These are phyloP conservation scores for Engraulis encrasicolus DNA, from an alignment of 2,113 vertebrate species.

Conservation along the genomic window DNA sequence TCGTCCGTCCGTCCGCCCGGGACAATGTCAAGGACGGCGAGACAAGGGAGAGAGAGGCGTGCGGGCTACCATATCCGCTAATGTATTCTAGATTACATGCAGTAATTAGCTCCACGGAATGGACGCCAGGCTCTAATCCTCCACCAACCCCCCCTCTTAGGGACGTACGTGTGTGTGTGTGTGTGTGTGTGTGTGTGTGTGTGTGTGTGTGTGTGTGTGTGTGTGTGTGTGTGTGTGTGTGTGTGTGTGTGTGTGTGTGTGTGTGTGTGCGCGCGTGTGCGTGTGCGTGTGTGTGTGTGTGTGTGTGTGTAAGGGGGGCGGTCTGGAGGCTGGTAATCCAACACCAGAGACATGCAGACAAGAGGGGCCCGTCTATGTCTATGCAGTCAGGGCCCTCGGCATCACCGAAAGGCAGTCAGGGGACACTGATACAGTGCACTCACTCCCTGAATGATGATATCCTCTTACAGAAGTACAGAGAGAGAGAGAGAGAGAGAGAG, in stretches of 20 bases:
- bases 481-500: not conserved
- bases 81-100: slow-evolving; percentile 29
- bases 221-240: too few relatives aligned
- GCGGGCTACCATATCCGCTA: slow-evolving; percentile 7
- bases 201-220: too few relatives aligned
- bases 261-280: too few relatives aligned
- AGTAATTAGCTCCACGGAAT: slow-evolving; percentile 29
- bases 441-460: slow-evolving; percentile 37
- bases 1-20: not conserved
- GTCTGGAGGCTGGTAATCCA: slow-evolving; percentile 25
- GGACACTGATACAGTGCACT: slow-evolving; percentile 18
- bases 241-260: too few relatives aligned
- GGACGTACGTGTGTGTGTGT: too few relatives aligned
- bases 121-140: slow-evolving; percentile 16
- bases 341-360: slow-evolving; percentile 13
- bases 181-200: too few relatives aligned
- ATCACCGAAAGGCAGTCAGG: too few relatives aligned
- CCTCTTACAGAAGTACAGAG: not conserved
- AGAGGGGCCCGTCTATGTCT: not conserved
- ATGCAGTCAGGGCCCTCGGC: not conserved
- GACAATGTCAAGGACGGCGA: slow-evolving; percentile 28
- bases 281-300: too few relatives aligned
- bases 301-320: too few relatives aligned
- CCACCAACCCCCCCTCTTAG: not conserved
- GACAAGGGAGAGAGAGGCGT: slow-evolving; percentile 12